Evolutionary conservation across 2,797 vertebrate genomes (phyloP).

Genomic region (Halcyon smyrnensis): DNA sequence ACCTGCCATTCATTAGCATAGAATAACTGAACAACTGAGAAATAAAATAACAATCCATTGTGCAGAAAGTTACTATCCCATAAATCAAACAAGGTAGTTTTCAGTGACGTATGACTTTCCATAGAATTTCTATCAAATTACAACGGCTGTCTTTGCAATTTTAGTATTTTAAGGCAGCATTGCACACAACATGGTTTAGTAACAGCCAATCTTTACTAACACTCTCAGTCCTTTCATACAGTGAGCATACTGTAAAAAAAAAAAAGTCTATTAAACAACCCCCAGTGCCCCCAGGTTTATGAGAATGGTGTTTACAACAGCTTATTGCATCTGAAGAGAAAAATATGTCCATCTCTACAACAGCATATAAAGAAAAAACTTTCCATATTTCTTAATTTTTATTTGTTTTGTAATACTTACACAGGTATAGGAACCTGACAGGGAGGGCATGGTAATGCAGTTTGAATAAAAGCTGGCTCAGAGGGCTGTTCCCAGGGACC

Average conservation of each 20-base stretch:
- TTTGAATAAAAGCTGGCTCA: conserved; percentile 84
- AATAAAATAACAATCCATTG: background rate
- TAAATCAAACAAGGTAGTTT: background rate
- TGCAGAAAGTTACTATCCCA: background rate
- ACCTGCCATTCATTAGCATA: background rate
- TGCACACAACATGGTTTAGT: background rate
- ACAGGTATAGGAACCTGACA: conserved; percentile 82
- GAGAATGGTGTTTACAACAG: background rate
- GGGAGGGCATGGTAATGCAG: conserved; percentile 81
- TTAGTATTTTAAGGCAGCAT: background rate
- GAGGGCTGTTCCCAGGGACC: conserved; percentile 89
- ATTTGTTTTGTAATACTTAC: conserved; percentile 71
- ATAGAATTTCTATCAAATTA: background rate
- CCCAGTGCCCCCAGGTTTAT: background rate
- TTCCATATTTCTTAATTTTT: background rate
- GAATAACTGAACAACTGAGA: background rate
- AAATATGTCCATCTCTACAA: background rate
- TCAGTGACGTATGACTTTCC: no score
- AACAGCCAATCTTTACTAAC: background rate
- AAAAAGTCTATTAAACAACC: background rate
- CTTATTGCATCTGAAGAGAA: background rate
- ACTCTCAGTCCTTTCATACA: background rate
- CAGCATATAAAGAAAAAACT: background rate
- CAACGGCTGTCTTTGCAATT: background rate
- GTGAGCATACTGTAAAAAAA: background rate